These are phyloP conservation scores for Columbina picui DNA, from an alignment of 2,113 vertebrate species.

Conservation along the genomic window DNA sequence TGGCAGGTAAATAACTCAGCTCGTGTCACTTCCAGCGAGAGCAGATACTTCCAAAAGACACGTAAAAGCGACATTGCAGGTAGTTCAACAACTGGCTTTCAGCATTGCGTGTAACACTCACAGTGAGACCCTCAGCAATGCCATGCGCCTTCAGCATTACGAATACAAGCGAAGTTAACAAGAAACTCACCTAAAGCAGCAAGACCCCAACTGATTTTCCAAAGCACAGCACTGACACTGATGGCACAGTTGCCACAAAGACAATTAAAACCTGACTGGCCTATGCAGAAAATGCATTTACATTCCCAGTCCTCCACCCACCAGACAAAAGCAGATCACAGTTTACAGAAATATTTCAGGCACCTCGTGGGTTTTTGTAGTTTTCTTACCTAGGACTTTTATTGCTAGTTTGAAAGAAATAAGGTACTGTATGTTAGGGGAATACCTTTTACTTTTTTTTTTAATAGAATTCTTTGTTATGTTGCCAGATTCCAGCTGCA, in stretches of 20 bases:
- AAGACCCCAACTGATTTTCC: background rate
- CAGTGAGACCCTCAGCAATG: background rate
- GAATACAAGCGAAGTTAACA: background rate
- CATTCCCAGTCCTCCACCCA: background rate
- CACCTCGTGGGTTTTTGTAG: background rate
- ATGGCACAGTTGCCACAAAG: background rate
- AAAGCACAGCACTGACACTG: background rate
- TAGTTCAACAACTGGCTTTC: background rate
- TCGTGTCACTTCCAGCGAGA: background rate
- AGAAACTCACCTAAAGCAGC: background rate
- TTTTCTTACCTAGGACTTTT: background rate
- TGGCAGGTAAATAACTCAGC: background rate
- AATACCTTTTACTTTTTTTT: background rate
- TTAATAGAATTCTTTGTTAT: background rate
- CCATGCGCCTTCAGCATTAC: background rate
- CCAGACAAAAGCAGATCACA: background rate
- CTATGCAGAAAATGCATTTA: background rate
- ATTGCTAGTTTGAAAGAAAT: background rate
- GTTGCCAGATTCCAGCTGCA: background rate
- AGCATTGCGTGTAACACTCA: background rate
- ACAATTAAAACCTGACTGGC: background rate
- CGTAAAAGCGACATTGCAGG: background rate
- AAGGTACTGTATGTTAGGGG: background rate
- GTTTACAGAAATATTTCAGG: background rate
- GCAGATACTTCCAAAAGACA: background rate